Conservation (phyloP, 1,140 invertebrate species). For the Temnothorax longispinosus region DNA sequence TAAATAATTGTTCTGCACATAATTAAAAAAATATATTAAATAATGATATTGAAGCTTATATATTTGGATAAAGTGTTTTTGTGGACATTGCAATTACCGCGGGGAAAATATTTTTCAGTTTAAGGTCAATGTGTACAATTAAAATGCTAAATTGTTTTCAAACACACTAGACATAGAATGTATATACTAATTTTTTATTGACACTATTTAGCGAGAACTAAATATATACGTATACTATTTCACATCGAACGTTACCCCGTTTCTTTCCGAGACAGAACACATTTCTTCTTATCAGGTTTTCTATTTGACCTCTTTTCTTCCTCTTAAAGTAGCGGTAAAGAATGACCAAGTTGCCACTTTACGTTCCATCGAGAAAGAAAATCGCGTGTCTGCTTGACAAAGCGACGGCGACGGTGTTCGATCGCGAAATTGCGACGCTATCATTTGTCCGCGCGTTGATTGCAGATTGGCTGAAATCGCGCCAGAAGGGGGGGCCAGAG, state of each 20-base stretch:
- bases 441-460: conserved; percentile 76
- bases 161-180: neutral
- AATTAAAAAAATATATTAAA: neutral
- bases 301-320: conserved; percentile 36
- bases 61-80: neutral
- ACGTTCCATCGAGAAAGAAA: conserved; percentile 52
- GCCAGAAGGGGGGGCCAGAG: conserved; percentile 65
- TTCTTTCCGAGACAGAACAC: conserved; percentile 42
- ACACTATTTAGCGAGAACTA: conserved; percentile 8
- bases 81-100: neutral
- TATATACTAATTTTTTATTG: neutral
- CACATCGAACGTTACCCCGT: conserved; percentile 22
- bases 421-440: conserved; percentile 45
- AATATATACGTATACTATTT: conserved; percentile 23
- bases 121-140: neutral
- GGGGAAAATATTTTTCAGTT: neutral
- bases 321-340: conserved; percentile 38
- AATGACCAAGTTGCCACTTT: conserved; percentile 39
- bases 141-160: neutral
- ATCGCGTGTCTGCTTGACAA: conserved; percentile 59
- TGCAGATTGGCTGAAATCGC: conserved; percentile 77
- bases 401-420: conserved; percentile 54
- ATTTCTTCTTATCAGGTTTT: conserved; percentile 55
- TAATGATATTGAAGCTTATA: neutral
- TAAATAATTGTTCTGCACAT: neutral